Base-by-base conservation (phyloP, 2,113 vertebrate species). In the Stegostoma tigrinum region DNA sequence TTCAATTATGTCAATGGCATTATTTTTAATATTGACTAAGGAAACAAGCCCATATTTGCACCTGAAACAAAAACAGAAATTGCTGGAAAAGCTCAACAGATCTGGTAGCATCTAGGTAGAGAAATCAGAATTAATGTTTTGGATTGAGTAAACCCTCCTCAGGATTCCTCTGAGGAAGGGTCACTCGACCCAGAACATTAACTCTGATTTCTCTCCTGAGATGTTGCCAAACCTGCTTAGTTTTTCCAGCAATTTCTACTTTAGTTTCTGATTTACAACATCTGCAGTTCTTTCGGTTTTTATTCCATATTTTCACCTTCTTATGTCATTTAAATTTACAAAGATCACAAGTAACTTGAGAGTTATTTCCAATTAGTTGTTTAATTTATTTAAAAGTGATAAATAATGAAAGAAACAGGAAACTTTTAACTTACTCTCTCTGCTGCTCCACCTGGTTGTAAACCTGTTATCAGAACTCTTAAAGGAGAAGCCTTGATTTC, bases 401-500 rank as follows among this genome's bases (percentile, higher is more conserved):
- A 94, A 91, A 38, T 34, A 38, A 95, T 48, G 93, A 42, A 38
- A 67, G n/a, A 66, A n/a, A 67, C 3, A 42, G 5, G 5, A 67
- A 95, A 68, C 67, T 95, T 70, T 55, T 6, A 80, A 95, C 95
- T 97, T 97, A 99, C 99, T 98, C 97, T 98, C 96, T 98, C 98
- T 2, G 97, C 97, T 5, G 97, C 96, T 95, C 98, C 98, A 14
- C 98, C 98, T 68, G 98, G 97, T 83, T 96, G 98, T 93, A 98
- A 96, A 0, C 97, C 97, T 12, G 98, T 96, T 96, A 98, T 94
- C 7, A 98, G 96, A 52, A 98, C 98, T 96, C 97, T 98, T 95
- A 98, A 86, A 23, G 98, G 97, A n/a, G 97, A 95, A 0, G 98
- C 97, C 95, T 97, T 98, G 85, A 98, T 98, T 97, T 98, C 98